Conservation (phyloP, 2,888 invertebrate genomes). For the Rhingia campestris region DNA sequence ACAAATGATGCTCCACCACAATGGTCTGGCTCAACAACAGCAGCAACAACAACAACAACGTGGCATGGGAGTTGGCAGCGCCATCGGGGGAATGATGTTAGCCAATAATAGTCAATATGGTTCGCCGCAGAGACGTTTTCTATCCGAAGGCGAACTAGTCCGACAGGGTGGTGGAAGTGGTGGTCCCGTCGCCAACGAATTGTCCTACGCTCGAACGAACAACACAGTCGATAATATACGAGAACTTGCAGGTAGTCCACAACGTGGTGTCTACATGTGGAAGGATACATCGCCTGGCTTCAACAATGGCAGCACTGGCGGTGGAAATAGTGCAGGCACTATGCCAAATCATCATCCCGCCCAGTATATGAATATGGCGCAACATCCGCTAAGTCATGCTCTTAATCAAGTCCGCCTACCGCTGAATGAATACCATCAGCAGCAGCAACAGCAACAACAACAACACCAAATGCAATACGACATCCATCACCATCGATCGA, state of each 20-base stretch:
- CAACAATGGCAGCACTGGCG: slow-evolving; percentile 75
- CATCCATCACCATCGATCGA: slow-evolving; percentile 86
- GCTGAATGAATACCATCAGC: slow-evolving; percentile 80
- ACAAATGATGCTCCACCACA: slow-evolving; percentile 80
- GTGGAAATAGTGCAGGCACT: slow-evolving; percentile 81
- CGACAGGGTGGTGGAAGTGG: slow-evolving; percentile 84
- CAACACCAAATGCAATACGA: slow-evolving; percentile 82
- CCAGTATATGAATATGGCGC: slow-evolving; percentile 78
- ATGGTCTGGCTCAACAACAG: slow-evolving; percentile 76
- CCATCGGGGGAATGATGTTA: slow-evolving; percentile 70
- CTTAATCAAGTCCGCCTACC: slow-evolving; percentile 78
- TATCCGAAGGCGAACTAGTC: slow-evolving; percentile 92
- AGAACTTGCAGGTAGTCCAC: slow-evolving; percentile 93
- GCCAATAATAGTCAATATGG: slow-evolving; percentile 81
- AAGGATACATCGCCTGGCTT: slow-evolving; percentile 89
- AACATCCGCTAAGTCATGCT: slow-evolving; percentile 80
- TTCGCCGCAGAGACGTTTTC: slow-evolving; percentile 90
- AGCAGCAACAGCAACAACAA: slow-evolving; percentile 82
- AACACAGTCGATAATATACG: slow-evolving; percentile 93
- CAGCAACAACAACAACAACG: slow-evolving; percentile 80
- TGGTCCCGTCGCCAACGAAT: slow-evolving; percentile 81
- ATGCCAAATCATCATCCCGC: slow-evolving; percentile 80
- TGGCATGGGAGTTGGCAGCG: slow-evolving; percentile 76
- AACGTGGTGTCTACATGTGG: slow-evolving; percentile 91
- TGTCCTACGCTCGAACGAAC: slow-evolving; percentile 87